Conservation (phyloP, 2,113 vertebrate species). For the Prionailurus bengalensis region DNA sequence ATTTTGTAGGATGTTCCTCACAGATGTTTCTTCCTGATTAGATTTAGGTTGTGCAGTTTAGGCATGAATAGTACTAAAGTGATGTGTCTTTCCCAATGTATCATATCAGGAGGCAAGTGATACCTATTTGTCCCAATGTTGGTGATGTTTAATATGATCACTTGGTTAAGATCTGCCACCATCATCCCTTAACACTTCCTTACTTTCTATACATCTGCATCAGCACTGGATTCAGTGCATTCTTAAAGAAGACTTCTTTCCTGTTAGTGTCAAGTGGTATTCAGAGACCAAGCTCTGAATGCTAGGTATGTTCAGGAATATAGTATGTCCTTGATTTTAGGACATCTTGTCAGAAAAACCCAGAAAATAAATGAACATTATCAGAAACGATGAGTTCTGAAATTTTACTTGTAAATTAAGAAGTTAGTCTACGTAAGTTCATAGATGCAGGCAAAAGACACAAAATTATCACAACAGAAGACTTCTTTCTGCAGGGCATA, state of each 20-base stretch:
- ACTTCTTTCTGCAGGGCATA: not conserved
- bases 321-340: not conserved
- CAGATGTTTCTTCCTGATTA: not conserved
- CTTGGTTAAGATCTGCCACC: not conserved
- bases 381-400: not conserved
- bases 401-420: not conserved
- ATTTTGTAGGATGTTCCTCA: not conserved
- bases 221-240: not conserved
- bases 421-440: not conserved
- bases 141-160: not conserved
- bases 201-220: not conserved
- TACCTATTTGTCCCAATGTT: not conserved
- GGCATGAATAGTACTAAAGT: not conserved
- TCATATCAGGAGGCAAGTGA: not conserved
- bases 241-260: not conserved
- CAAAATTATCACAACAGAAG: not conserved
- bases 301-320: not conserved
- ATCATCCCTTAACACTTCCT: not conserved
- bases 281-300: not conserved
- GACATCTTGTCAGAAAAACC: not conserved
- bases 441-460: not conserved
- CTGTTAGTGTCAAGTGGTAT: not conserved
- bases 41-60: not conserved
- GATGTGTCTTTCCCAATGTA: not conserved
- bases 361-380: not conserved